A percentile compares a stretch with the other conserved stretches of the same genome.
phyloP scores from a whole-genome alignment of 2,888 invertebrate genomes.

The Parthenolecanium corni region DNA sequence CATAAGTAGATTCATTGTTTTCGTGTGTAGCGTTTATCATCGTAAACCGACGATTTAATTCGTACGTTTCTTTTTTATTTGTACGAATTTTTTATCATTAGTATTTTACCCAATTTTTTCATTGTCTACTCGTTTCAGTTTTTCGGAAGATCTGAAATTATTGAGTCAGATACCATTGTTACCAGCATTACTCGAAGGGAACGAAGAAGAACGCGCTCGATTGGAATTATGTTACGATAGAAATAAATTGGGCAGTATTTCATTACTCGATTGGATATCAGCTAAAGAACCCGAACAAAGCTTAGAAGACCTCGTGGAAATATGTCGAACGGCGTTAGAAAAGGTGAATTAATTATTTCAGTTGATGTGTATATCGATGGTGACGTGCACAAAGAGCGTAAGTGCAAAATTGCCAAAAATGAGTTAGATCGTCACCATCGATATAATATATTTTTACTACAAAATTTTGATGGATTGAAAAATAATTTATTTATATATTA shows the following conservation, averaged over 20 bases:
- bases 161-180: constrained; percentile 74
- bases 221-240: constrained; percentile 26
- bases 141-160: constrained; percentile 50
- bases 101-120: too few species aligned
- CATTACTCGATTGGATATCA: constrained; percentile 47
- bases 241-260: constrained; percentile 42
- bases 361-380: too few species aligned
- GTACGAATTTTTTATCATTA: too few species aligned
- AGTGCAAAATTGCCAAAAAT: too few species aligned
- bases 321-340: constrained; percentile 35
- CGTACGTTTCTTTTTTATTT: too few species aligned
- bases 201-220: constrained; percentile 38
- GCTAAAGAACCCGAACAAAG: constrained; percentile 68
- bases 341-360: neutral
- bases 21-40: too few species aligned
- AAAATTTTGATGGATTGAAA: too few species aligned
- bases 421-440: too few species aligned
- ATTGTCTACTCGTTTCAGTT: neutral
- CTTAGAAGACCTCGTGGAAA: constrained; percentile 63
- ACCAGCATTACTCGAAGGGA: constrained; percentile 56
- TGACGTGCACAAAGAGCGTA: too few species aligned
- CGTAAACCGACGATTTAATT: too few species aligned
- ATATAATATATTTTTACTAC: neutral
- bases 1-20: too few species aligned
- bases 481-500: too few species aligned